Conservation (phyloP, 2,113 vertebrate species). For the Phrynosoma platyrhinos region DNA sequence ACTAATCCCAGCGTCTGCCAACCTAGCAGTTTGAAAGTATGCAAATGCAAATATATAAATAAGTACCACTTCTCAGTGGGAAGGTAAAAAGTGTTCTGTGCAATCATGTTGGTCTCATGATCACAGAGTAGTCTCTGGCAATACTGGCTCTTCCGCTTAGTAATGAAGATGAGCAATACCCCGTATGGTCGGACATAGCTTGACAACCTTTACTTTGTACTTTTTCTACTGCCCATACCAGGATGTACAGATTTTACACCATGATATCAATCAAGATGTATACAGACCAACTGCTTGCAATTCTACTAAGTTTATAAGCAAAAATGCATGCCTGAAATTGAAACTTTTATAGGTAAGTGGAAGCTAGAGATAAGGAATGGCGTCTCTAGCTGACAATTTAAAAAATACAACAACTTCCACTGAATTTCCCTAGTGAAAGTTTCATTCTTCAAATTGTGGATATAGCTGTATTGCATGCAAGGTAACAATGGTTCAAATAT, state of each 20-base stretch:
- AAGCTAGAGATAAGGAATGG: background rate
- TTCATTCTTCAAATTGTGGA: background rate
- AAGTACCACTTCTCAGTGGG: too few relatives aligned
- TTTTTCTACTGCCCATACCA: accelerated
- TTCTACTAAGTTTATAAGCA: slow-evolving; percentile 19
- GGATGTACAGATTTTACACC: background rate
- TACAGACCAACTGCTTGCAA: accelerated
- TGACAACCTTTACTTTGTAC: too few relatives aligned
- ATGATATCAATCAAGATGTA: background rate
- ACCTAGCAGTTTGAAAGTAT: too few relatives aligned
- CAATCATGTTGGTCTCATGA: too few relatives aligned
- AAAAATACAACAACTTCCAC: background rate
- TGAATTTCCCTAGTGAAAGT: background rate
- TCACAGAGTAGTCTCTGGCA: too few relatives aligned
- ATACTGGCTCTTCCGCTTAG: too few relatives aligned
- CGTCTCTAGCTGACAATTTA: background rate
- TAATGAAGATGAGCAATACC: too few relatives aligned
- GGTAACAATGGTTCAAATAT: background rate
- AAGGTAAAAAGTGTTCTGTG: too few relatives aligned
- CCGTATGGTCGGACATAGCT: too few relatives aligned
- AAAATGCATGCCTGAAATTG: background rate
- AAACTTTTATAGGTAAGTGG: background rate
- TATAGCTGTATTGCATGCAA: background rate
- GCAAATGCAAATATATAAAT: too few relatives aligned
- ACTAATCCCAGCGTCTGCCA: too few relatives aligned